phyloP scores from a whole-genome alignment of 1,140 invertebrate species.

The Drosophila tani region DNA sequence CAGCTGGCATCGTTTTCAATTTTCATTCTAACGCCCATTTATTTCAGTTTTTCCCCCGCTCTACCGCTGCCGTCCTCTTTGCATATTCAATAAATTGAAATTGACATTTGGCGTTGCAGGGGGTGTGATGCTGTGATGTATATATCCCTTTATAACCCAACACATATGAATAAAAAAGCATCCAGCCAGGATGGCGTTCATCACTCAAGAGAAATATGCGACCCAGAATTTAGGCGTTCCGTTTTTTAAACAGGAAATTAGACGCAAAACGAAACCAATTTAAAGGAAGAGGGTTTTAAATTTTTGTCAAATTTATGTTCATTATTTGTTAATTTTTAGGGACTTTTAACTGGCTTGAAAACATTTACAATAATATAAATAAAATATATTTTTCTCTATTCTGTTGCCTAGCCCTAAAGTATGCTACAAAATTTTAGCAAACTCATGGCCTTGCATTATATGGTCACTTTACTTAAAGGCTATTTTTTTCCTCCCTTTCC shows the following conservation, averaged over 20 bases:
- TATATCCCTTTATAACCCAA: slow-evolving; percentile 24
- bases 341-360: too few relatives aligned
- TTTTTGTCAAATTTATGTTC: neutral
- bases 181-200: neutral
- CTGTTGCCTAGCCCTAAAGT: neutral
- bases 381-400: neutral
- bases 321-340: neutral
- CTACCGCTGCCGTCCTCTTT: slow-evolving; percentile 2
- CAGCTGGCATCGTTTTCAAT: slow-evolving; percentile 59
- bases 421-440: neutral
- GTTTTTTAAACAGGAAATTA: neutral
- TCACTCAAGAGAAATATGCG: neutral
- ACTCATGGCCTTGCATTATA: neutral
- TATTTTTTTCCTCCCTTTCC: neutral
- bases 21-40: slow-evolving; percentile 58
- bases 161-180: slow-evolving; percentile 18
- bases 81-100: slow-evolving; percentile 75
- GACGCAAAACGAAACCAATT: neutral
- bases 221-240: neutral
- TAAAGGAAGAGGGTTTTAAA: neutral
- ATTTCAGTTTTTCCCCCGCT: slow-evolving; percentile 16
- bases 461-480: neutral
- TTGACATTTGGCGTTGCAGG: slow-evolving; percentile 50
- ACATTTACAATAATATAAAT: neutral
- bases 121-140: neutral